Percentiles rank a stretch among this genome's conserved stretches.
phyloP scores from a whole-genome alignment of 2,797 vertebrate species.

The Scyliorhinus canicula region DNA sequence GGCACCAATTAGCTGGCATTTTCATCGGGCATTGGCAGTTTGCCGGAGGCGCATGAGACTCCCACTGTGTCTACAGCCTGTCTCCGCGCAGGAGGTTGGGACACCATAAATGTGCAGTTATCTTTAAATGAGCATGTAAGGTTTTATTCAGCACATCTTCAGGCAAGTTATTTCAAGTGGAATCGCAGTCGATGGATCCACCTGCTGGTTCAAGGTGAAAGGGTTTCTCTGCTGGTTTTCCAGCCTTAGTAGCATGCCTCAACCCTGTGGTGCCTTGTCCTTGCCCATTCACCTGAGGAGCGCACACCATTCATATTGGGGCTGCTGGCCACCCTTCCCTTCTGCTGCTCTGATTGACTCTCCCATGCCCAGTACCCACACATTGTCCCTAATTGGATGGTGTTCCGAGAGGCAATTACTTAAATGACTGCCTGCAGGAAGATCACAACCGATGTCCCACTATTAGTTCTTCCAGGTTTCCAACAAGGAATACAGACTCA shows the following conservation, averaged over 20 bases:
- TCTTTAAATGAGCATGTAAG: neutral
- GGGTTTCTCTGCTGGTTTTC: neutral
- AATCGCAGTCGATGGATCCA: neutral
- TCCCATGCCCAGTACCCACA: too few species aligned
- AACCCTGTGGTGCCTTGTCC: neutral
- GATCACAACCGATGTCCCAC: neutral
- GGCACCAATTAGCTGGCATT: neutral
- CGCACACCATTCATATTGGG: neutral
- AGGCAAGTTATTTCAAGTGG: neutral
- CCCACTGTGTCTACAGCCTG: neutral
- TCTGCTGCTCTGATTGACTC: neutral
- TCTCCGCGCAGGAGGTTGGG: neutral
- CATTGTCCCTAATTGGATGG: neutral
- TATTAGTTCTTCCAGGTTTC: neutral
- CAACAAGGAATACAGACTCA: neutral
- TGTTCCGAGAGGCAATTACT: neutral
- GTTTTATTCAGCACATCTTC: neutral
- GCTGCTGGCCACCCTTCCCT: neutral
- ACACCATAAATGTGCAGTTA: neutral
- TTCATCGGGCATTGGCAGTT: neutral
- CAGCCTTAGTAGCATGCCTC: neutral
- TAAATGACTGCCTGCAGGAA: neutral
- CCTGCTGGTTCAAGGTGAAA: neutral
- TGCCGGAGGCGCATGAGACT: neutral
- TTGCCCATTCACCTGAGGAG: neutral